These are phyloP conservation scores for Cantharis rustica DNA, from an alignment of 2,888 invertebrate species.

Conservation along the genomic window DNA sequence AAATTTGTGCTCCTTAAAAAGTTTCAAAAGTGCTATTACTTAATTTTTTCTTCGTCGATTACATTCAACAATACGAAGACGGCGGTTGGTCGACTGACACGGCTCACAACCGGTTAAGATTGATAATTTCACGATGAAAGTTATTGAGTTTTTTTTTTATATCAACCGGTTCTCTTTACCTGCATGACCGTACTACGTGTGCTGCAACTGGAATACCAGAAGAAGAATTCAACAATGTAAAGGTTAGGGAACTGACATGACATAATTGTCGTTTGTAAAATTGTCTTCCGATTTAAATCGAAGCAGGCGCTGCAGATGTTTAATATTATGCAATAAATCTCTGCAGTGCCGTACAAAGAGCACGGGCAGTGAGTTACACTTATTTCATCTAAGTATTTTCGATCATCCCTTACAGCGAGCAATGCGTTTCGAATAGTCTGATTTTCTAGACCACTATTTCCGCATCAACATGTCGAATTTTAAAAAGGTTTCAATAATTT, in stretches of 20 bases:
- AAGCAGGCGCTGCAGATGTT: too few relatives aligned
- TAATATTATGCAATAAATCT: too few relatives aligned
- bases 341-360: too few relatives aligned
- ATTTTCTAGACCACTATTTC: too few relatives aligned
- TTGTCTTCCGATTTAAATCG: too few relatives aligned
- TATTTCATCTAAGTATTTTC: too few relatives aligned
- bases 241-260: not conserved
- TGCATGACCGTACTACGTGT: not conserved
- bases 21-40: not conserved
- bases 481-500: too few relatives aligned
- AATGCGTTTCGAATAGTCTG: too few relatives aligned
- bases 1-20: not conserved
- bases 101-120: not conserved
- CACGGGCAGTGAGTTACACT: too few relatives aligned
- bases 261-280: not conserved
- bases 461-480: too few relatives aligned
- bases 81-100: not conserved
- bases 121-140: slow-evolving; percentile 4
- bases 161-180: not conserved
- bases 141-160: not conserved
- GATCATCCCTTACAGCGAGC: too few relatives aligned
- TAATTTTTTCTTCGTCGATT: not conserved
- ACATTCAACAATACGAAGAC: not conserved
- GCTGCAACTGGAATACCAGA: not conserved
- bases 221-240: not conserved